Evolutionary conservation across 2,113 vertebrate species (phyloP).

Genomic region (Eudorcas thomsonii): DNA sequence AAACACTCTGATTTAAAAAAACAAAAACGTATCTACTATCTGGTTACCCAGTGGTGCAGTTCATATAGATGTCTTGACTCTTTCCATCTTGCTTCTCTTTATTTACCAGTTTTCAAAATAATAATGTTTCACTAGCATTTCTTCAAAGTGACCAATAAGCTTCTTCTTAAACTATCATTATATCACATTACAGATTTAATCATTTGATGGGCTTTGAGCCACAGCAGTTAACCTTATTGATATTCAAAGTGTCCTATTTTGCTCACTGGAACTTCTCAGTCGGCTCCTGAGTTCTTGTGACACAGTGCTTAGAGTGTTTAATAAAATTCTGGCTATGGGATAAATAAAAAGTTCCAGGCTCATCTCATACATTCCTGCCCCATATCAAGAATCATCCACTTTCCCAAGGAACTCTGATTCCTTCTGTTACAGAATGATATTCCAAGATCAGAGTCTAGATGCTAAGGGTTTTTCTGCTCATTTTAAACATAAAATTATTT

Average conservation of each 20-base stretch:
- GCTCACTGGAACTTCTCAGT: not conserved
- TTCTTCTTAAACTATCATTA: not conserved
- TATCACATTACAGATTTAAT: not conserved
- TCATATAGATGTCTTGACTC: not conserved
- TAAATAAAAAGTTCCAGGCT: not conserved
- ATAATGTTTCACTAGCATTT: not conserved
- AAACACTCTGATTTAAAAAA: not conserved
- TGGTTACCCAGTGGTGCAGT: not conserved
- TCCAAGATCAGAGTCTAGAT: not conserved
- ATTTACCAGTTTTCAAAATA: slow-evolving; percentile 17
- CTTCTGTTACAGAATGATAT: not conserved
- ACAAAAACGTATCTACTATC: not conserved
- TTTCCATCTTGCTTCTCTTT: not conserved
- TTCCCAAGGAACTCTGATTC: not conserved
- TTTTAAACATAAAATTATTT: slow-evolving; percentile 25
- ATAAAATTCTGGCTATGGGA: not conserved
- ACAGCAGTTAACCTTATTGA: not conserved
- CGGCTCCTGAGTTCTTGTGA: not conserved
- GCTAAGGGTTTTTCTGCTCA: not conserved
- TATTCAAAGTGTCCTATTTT: not conserved
- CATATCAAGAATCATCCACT: not conserved
- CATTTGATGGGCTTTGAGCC: not conserved
- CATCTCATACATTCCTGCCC: not conserved
- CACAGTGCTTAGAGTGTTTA: not conserved
- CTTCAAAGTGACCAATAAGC: not conserved